Percentiles rank a stretch among this genome's conserved stretches.
Conservation (phyloP, 2,797 vertebrate species). For the Halcyon badia region DNA sequence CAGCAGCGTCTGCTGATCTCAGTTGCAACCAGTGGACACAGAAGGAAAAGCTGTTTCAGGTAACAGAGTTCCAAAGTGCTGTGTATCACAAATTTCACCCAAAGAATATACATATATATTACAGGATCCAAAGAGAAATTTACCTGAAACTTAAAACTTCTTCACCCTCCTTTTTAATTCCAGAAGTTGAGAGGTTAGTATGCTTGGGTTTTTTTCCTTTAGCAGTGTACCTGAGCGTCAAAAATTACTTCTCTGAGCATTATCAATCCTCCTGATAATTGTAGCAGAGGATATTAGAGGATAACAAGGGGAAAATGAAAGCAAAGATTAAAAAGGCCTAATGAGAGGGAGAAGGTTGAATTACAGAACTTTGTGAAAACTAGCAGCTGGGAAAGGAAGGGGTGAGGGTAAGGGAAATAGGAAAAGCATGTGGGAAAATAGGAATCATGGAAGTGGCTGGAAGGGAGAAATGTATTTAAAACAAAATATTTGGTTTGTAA, state of each 20-base stretch:
- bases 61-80: neutral
- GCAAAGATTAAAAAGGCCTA: neutral
- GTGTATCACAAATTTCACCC: neutral
- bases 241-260: neutral
- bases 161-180: neutral
- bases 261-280: neutral
- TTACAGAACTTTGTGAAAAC: neutral
- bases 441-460: neutral
- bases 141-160: neutral
- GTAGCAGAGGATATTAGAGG: neutral
- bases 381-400: neutral
- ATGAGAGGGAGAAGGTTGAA: neutral
- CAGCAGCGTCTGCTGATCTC: neutral
- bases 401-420: neutral
- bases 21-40: neutral
- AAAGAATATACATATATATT: neutral
- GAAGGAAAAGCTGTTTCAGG: neutral
- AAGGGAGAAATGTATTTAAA: neutral
- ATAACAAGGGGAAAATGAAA: neutral
- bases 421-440: rapidly evolving
- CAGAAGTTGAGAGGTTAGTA: neutral
- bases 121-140: neutral
- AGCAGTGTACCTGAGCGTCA: neutral
- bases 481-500: neutral
- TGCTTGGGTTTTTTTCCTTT: neutral